phyloP scores from a whole-genome alignment of 2,797 vertebrate genomes.

The Lepilemur septentrionalis region DNA sequence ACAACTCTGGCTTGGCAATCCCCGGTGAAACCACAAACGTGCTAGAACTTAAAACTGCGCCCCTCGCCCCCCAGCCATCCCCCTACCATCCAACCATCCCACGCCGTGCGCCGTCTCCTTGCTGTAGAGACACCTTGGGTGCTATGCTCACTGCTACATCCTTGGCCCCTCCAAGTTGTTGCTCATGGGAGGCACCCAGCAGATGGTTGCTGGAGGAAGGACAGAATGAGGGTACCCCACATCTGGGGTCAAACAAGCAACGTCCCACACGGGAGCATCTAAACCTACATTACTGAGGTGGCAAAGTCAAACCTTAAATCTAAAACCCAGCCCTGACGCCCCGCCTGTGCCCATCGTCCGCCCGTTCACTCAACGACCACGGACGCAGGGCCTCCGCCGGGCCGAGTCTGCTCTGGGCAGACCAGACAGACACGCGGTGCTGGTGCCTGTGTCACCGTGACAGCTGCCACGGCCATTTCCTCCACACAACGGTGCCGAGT shows the following conservation, averaged over 20 bases:
- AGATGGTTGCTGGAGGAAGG: neutral
- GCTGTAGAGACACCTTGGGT: neutral
- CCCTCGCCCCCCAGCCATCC: accelerated
- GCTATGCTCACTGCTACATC: neutral
- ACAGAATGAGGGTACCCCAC: neutral
- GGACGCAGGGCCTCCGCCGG: accelerated
- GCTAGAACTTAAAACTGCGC: neutral
- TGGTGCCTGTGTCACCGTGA: too few relatives aligned
- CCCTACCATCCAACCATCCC: neutral
- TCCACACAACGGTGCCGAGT: accelerated
- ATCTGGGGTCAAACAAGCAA: neutral
- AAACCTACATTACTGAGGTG: accelerated
- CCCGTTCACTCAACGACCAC: too few relatives aligned
- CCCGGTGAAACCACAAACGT: neutral
- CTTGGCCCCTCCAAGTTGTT: neutral
- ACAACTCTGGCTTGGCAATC: neutral
- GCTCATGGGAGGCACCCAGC: neutral
- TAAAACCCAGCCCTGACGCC: neutral
- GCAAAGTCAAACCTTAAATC: neutral
- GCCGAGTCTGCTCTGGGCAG: neutral
- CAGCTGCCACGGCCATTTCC: neutral
- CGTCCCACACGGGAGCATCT: neutral
- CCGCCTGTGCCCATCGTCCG: accelerated
- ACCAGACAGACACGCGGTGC: neutral
- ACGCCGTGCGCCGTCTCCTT: neutral